Evolutionary conservation across 2,113 vertebrate species (phyloP).

Genomic region (Piaya cayana): DNA sequence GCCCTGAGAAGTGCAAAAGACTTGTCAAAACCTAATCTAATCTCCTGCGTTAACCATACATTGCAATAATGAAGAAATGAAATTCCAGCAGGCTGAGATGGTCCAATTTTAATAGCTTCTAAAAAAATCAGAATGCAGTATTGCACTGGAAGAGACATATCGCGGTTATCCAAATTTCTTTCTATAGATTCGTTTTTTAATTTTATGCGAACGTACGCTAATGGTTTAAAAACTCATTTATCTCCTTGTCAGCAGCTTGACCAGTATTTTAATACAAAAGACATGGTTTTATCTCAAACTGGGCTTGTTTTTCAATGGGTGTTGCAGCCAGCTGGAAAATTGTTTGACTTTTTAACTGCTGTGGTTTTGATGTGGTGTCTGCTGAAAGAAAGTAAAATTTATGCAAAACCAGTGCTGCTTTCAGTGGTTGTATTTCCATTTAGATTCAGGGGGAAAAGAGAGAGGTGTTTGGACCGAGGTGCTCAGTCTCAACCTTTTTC

Average conservation of each 20-base stretch:
- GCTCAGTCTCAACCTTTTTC: background rate
- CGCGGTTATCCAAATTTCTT: background rate
- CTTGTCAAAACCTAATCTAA: slow-evolving; percentile 39
- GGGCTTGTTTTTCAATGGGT: background rate
- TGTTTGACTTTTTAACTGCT: slow-evolving; percentile 37
- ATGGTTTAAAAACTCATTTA: slow-evolving; percentile 49
- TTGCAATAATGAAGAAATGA: slow-evolving; percentile 22
- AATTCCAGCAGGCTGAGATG: background rate
- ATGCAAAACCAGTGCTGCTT: background rate
- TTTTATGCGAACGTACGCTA: background rate
- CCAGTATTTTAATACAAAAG: slow-evolving; percentile 16
- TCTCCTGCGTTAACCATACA: background rate
- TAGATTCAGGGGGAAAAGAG: background rate
- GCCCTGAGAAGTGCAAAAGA: slow-evolving; percentile 19
- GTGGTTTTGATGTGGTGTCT: background rate
- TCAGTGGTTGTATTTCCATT: background rate
- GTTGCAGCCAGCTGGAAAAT: slow-evolving; percentile 33
- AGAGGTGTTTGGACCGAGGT: background rate
- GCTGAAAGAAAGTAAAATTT: slow-evolving; percentile 6
- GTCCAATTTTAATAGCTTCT: slow-evolving; percentile 39
- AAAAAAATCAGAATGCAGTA: background rate
- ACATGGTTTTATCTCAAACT: background rate
- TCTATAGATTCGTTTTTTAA: background rate
- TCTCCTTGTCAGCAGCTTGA: slow-evolving; percentile 45
- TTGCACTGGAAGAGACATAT: background rate